These are phyloP conservation scores for Xanthorhoe spadicearia DNA, from an alignment of 2,888 invertebrate genomes.

Conservation along the genomic window DNA sequence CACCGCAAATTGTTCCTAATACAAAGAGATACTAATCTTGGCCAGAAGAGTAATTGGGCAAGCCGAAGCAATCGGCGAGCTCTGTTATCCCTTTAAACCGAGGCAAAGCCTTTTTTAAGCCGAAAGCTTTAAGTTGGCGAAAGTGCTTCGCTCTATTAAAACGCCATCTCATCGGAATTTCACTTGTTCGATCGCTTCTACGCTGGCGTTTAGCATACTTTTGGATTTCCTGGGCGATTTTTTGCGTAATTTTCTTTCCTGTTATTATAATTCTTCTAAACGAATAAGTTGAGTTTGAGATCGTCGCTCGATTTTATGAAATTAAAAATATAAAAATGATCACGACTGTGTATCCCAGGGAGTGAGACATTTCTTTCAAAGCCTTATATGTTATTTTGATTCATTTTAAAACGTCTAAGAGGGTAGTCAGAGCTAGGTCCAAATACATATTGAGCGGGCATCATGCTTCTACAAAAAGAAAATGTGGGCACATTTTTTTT, in stretches of 20 bases:
- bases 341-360: no score
- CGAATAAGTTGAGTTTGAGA: background rate
- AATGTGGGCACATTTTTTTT: no score
- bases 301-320: no score
- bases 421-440: no score
- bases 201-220: conserved; percentile 4
- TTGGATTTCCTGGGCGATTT: background rate
- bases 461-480: no score
- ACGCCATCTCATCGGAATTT: conserved; percentile 74
- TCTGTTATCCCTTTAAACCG: conserved; percentile 82
- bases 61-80: conserved; percentile 79
- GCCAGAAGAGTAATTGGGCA: conserved; percentile 78
- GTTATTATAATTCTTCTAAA: background rate
- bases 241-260: background rate
- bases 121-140: conserved; percentile 83
- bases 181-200: conserved; percentile 52
- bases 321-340: no score
- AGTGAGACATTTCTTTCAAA: no score
- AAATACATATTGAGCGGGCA: no score
- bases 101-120: conserved; percentile 84
- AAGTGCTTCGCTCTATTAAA: conserved; percentile 82
- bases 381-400: no score
- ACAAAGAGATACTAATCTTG: conserved; percentile 71
- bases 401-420: no score
- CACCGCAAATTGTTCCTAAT: conserved; percentile 54